phyloP scores from a whole-genome alignment of 2,888 invertebrate genomes.

The Drosophila koepferae region DNA sequence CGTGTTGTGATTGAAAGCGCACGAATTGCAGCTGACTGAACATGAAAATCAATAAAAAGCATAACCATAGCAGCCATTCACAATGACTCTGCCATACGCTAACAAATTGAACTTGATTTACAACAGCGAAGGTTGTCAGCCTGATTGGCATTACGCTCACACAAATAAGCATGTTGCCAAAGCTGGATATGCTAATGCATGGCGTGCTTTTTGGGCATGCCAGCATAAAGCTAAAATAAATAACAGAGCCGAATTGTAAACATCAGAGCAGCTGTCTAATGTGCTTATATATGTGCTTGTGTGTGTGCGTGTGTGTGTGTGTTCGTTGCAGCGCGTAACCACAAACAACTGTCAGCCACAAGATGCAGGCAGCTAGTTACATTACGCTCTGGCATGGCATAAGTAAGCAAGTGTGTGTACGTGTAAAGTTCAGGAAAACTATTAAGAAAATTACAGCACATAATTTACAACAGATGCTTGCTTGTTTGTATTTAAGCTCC shows the following conservation, averaged over 20 bases:
- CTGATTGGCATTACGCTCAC: constrained; percentile 7
- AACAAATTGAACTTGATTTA: constrained; percentile 9
- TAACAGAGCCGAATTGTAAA: constrained; percentile 14
- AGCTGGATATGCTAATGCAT: constrained; percentile 1
- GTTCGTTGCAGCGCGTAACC: constrained; percentile 29
- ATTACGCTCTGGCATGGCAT: neutral
- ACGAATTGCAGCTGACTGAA: constrained; percentile 51
- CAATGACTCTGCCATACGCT: constrained; percentile 29
- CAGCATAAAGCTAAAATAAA: constrained; percentile 16
- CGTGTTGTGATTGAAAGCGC: constrained; percentile 31
- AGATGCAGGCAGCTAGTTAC: constrained; percentile 19
- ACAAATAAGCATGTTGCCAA: constrained; percentile 5
- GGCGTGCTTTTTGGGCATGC: neutral
- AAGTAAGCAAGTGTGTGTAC: too few species aligned
- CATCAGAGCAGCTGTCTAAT: constrained; percentile 3
- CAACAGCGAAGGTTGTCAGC: neutral
- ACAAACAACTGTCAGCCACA: constrained; percentile 37
- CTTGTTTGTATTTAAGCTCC: constrained; percentile 21
- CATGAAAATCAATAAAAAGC: constrained; percentile 47
- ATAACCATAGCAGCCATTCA: constrained; percentile 5
- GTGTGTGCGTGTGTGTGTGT: constrained; percentile 10
- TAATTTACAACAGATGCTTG: constrained; percentile 49
- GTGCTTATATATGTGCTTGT: neutral
- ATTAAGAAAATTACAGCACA: constrained; percentile 71
- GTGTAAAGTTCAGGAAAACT: constrained; percentile 54